Conservation (phyloP, 2,888 invertebrate genomes). For the Troilus luridus region DNA sequence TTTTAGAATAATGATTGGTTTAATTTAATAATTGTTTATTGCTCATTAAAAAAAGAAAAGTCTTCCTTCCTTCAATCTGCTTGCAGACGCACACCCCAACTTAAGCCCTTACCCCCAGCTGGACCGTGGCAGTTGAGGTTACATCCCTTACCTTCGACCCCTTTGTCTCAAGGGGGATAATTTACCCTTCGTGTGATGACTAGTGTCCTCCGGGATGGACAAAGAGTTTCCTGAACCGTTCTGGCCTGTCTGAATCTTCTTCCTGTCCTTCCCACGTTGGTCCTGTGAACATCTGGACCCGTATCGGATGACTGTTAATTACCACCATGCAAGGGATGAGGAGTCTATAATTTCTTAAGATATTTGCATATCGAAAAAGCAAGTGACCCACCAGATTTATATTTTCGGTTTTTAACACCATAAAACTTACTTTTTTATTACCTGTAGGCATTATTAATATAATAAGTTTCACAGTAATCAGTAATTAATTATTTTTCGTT, state of each 20-base stretch:
- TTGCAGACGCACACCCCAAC: not conserved
- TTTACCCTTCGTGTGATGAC: conserved; percentile 28
- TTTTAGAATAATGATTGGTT: no score
- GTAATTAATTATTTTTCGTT: no score
- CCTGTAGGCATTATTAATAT: no score
- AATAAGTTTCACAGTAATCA: no score
- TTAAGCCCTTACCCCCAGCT: not conserved
- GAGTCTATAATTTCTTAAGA: not conserved
- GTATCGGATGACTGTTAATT: conserved; percentile 29
- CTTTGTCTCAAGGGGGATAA: conserved; percentile 41
- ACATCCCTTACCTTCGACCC: not conserved
- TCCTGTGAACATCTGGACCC: conserved; percentile 4
- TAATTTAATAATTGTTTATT: no score
- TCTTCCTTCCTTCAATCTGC: no score
- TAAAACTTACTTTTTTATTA: no score
- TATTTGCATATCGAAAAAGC: no score
- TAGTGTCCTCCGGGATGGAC: conserved; percentile 33
- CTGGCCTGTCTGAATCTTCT: conserved; percentile 6
- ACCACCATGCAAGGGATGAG: no score
- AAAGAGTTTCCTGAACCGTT: conserved; percentile 30
- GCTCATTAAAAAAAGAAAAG: no score
- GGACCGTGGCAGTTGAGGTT: not conserved
- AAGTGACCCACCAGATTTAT: no score
- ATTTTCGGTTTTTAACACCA: no score
- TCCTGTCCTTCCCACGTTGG: conserved; percentile 29